Percentiles rank a stretch among this genome's conserved stretches.
These are phyloP conservation scores for Trochalopteron elliotii DNA, from an alignment of 2,113 vertebrate genomes.

Conservation along the genomic window DNA sequence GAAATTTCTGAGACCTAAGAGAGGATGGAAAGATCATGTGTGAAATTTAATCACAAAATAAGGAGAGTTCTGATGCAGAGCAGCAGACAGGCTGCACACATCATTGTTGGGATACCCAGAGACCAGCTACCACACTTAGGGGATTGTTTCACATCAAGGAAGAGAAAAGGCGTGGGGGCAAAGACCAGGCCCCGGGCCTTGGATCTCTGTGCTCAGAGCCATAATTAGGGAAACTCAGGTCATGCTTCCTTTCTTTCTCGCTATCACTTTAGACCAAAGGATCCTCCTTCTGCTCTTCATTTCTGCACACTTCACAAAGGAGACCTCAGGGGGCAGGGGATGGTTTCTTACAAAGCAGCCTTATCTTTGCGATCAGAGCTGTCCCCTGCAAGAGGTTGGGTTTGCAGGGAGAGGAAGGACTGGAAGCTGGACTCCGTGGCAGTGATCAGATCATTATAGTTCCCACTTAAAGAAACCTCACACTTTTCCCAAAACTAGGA, in stretches of 20 bases:
- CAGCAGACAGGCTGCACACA: background rate
- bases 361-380: constrained; percentile 16
- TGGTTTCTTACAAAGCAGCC: constrained; percentile 23
- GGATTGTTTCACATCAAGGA: constrained; percentile 18
- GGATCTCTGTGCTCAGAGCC: background rate
- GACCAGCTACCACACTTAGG: background rate
- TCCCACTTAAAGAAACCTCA: background rate
- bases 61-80: background rate
- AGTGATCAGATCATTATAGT: background rate
- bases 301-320: constrained; percentile 47
- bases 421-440: background rate
- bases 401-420: background rate
- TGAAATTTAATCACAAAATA: background rate
- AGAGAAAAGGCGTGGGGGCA: background rate
- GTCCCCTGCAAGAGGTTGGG: background rate
- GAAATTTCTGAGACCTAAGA: background rate
- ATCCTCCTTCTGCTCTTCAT: constrained; percentile 42
- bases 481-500: background rate
- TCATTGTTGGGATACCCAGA: constrained; percentile 3
- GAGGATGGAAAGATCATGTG: background rate
- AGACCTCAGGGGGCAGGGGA: constrained; percentile 37
- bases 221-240: constrained; percentile 47
- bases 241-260: constrained; percentile 12
- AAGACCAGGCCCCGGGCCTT: background rate
- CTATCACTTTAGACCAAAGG: constrained; percentile 57